Evolutionary conservation across 2,113 vertebrate species (phyloP).

Genomic region (Microtus montanus): DNA sequence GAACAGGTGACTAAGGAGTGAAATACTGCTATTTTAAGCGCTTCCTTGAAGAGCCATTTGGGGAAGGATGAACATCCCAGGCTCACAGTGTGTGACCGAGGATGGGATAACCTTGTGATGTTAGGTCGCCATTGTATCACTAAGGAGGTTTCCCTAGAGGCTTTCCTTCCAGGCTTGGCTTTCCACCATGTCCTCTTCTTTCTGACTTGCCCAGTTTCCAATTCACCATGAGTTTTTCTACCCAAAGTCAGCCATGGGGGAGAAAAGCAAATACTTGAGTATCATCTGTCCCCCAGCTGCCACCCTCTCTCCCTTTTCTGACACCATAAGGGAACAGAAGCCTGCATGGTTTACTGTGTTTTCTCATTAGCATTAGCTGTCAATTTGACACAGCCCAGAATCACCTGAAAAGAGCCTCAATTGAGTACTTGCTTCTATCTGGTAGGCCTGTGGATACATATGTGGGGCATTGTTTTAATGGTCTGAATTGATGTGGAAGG

Average conservation of each 20-base stretch:
- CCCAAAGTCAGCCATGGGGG: neutral
- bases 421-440: neutral
- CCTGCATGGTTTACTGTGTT: neutral
- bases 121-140: neutral
- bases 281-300: accelerated
- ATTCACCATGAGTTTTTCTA: conserved; percentile 19
- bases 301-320: neutral
- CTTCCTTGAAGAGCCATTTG: conserved; percentile 1
- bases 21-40: neutral
- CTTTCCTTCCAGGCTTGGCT: neutral
- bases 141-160: neutral
- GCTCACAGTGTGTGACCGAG: neutral
- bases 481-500: neutral
- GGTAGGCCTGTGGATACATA: neutral
- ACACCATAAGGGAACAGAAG: neutral
- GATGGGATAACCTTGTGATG: neutral
- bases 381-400: neutral
- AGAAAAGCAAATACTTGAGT: neutral
- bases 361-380: neutral
- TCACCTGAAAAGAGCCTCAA: neutral
- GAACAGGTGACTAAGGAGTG: neutral
- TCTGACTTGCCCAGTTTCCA: neutral
- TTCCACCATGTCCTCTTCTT: neutral
- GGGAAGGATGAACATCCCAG: neutral
- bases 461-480: neutral